Conservation (phyloP, 2,113 vertebrate species). For the Pagrus major region DNA sequence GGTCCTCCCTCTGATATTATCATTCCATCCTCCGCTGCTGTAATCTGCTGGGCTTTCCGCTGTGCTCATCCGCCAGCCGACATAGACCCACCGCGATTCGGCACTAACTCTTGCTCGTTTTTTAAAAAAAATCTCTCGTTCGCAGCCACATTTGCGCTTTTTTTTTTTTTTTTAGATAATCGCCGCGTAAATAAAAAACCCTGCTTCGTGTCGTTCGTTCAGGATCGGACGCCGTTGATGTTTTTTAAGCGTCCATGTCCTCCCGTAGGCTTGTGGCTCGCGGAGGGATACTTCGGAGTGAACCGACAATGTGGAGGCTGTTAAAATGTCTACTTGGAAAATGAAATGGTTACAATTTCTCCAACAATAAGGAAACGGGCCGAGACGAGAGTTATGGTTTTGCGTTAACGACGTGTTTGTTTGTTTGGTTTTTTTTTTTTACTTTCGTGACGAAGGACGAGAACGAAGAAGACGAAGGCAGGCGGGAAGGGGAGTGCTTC, state of each 20-base stretch:
- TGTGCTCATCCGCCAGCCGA: constrained; percentile 85
- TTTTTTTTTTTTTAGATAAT: neutral
- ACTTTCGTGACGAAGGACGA: constrained; percentile 64
- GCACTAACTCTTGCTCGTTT: too few species aligned
- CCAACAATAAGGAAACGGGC: constrained; percentile 59
- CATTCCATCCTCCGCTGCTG: constrained; percentile 83
- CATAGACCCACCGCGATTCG: constrained; percentile 83
- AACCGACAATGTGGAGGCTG: constrained; percentile 88
- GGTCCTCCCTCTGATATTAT: constrained; percentile 80
- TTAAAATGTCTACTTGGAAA: constrained; percentile 88
- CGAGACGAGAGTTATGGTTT: constrained; percentile 68
- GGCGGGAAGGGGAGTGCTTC: constrained; percentile 55
- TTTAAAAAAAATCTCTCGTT: neutral
- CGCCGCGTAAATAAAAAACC: neutral
- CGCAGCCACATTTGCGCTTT: neutral
- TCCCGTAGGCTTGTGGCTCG: constrained; percentile 72
- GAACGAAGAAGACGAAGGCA: constrained; percentile 31
- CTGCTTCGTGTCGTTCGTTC: too few species aligned
- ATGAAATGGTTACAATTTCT: constrained; percentile 83
- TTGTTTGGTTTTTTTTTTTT: too few species aligned
- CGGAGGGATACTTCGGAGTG: constrained; percentile 83
- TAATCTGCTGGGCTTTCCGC: constrained; percentile 61
- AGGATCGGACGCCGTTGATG: constrained; percentile 83
- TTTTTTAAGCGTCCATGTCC: constrained; percentile 78
- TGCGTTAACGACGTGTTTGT: constrained; percentile 38